A percentile compares a stretch with the other conserved stretches of the same genome.
phyloP scores from a whole-genome alignment of 2,797 vertebrate genomes.

The Galagoides demidoff region DNA sequence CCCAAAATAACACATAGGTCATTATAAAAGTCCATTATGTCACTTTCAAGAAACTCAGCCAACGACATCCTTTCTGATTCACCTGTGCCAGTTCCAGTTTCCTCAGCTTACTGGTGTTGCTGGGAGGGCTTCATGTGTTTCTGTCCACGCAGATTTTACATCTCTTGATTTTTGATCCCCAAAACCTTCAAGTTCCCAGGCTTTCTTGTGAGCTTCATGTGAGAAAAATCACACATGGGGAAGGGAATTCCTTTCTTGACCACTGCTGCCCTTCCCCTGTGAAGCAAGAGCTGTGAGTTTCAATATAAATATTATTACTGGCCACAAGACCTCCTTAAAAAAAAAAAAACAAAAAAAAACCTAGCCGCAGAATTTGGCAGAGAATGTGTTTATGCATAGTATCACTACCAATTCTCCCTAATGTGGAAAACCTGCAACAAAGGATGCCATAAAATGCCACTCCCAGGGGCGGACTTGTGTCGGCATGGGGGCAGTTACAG shows the following conservation, averaged over 20 bases:
- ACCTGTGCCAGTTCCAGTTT: no score
- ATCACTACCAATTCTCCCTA: constrained; percentile 55
- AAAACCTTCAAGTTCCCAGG: background rate
- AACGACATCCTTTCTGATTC: no score
- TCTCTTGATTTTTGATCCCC: no score
- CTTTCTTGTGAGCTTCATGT: background rate
- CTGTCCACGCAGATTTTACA: no score
- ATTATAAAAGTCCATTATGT: no score
- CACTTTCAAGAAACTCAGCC: no score
- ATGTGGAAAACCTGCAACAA: constrained; percentile 57
- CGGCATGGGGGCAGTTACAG: background rate
- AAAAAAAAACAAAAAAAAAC: background rate
- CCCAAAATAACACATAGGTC: background rate
- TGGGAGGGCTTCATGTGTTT: no score
- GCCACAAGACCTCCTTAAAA: constrained; percentile 1
- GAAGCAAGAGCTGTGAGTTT: constrained; percentile 52
- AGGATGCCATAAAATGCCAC: constrained; percentile 17
- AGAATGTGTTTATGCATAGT: constrained; percentile 59
- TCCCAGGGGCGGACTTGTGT: background rate
- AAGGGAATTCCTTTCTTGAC: constrained; percentile 58
- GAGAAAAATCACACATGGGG: background rate
- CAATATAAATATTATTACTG: constrained; percentile 75
- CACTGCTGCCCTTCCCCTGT: background rate
- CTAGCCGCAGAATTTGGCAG: constrained; percentile 14
- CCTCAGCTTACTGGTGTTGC: no score